These are phyloP conservation scores for Plagiodera versicolora DNA, from an alignment of 2,888 invertebrate genomes.

Conservation along the genomic window DNA sequence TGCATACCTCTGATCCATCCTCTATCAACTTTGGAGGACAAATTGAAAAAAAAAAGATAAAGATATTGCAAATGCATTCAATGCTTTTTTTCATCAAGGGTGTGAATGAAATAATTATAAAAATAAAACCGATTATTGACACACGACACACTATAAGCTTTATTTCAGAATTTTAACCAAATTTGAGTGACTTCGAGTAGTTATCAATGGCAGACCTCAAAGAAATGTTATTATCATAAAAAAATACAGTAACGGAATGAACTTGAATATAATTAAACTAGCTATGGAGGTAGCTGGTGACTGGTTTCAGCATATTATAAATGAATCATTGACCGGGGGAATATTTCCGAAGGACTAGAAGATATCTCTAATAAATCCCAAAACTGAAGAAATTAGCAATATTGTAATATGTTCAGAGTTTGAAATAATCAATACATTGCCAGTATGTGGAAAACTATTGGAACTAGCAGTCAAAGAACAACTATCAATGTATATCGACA, in stretches of 20 bases:
- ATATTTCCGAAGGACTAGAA: too few species aligned
- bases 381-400: too few species aligned
- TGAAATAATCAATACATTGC: background rate
- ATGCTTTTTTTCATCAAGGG: background rate
- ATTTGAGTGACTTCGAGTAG: constrained; percentile 1
- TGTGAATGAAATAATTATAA: background rate
- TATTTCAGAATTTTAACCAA: background rate
- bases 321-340: too few species aligned
- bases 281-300: constrained; percentile 1
- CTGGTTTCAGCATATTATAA: background rate
- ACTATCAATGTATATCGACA: background rate
- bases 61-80: constrained; percentile 1
- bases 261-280: background rate
- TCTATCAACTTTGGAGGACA: too few species aligned
- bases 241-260: constrained; percentile 3
- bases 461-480: constrained; percentile 1
- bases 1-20: too few species aligned
- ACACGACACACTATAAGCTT: background rate
- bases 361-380: too few species aligned
- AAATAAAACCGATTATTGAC: background rate
- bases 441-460: too few species aligned
- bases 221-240: background rate
- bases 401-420: background rate
- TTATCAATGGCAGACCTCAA: constrained; percentile 1
- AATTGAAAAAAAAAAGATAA: too few species aligned